Evolutionary conservation across 1,140 invertebrate species (phyloP).

Genomic region (Drosophila suzukii): DNA sequence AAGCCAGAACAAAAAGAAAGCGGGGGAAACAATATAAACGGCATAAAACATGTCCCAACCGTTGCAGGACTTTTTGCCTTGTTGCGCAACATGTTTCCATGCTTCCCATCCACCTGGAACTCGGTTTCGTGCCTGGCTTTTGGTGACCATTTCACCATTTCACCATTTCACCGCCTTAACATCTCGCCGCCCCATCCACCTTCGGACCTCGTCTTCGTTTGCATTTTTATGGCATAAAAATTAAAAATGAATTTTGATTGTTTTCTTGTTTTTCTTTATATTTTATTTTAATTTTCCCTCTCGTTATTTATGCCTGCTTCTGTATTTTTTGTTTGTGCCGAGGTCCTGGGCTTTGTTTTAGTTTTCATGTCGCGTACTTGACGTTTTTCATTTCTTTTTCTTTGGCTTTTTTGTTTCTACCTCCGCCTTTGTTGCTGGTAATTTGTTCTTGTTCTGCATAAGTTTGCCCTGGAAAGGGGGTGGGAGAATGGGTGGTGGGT

Average conservation of each 20-base stretch:
- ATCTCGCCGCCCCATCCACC: neutral
- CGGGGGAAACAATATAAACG: conserved; percentile 36
- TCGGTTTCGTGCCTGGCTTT: conserved; percentile 61
- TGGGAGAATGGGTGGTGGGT: neutral
- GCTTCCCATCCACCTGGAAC: neutral
- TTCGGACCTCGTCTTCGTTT: conserved; percentile 58
- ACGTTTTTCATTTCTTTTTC: conserved; percentile 46
- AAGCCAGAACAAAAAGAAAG: neutral
- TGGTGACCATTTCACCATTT: conserved; percentile 51
- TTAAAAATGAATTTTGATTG: conserved; percentile 83
- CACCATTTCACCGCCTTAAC: neutral
- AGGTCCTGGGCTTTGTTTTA: conserved; percentile 74
- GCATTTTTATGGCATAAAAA: conserved; percentile 83
- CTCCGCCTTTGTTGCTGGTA: conserved; percentile 48
- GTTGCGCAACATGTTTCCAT: conserved; percentile 59
- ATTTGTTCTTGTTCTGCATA: conserved; percentile 62
- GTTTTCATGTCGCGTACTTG: conserved; percentile 76
- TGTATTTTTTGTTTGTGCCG: conserved; percentile 2
- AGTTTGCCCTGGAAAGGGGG: conserved; percentile 25
- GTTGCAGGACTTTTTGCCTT: conserved; percentile 58
- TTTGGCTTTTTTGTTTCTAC: conserved; percentile 6
- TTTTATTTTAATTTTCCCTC: conserved; percentile 52
- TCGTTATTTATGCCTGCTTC: conserved; percentile 36
- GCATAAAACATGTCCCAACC: conserved; percentile 68
- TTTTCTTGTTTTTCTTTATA: conserved; percentile 55